A percentile compares a stretch with the other conserved stretches of the same genome.
phyloP scores from a whole-genome alignment of 1,140 invertebrate genomes.

The Mercenaria mercenaria region DNA sequence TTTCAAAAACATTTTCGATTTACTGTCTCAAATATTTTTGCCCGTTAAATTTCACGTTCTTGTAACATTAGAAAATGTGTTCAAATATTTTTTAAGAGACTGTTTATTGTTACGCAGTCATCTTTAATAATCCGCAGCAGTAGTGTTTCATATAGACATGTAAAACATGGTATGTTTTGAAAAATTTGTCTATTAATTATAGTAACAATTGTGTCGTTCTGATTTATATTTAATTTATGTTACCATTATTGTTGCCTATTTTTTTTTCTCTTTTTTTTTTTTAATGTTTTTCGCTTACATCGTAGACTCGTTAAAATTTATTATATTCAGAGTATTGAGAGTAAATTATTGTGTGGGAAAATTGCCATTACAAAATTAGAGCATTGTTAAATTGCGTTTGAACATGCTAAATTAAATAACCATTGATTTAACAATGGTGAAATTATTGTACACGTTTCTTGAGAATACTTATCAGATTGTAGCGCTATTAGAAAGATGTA shows the following conservation, averaged over 20 bases:
- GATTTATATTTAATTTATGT: background rate
- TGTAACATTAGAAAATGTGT: conserved; percentile 8
- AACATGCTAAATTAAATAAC: too few relatives aligned
- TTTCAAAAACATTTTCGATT: background rate
- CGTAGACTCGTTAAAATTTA: background rate
- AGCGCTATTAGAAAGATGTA: conserved; percentile 2
- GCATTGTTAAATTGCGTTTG: background rate
- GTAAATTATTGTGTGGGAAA: conserved; percentile 4
- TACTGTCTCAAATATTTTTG: conserved; percentile 26
- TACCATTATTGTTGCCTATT: background rate
- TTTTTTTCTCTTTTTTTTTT: too few relatives aligned
- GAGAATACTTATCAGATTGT: background rate
- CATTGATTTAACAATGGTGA: background rate
- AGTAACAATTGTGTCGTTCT: too few relatives aligned
- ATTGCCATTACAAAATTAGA: background rate
- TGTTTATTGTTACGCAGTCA: background rate
- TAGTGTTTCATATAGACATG: background rate
- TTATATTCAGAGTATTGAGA: background rate
- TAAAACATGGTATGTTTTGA: background rate
- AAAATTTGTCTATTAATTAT: background rate
- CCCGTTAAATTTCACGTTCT: too few relatives aligned
- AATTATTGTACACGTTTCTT: background rate
- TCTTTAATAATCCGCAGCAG: background rate
- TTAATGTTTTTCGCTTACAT: background rate
- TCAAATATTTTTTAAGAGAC: background rate